phyloP scores from a whole-genome alignment of 2,888 invertebrate genomes.

The Lypha dubia region DNA sequence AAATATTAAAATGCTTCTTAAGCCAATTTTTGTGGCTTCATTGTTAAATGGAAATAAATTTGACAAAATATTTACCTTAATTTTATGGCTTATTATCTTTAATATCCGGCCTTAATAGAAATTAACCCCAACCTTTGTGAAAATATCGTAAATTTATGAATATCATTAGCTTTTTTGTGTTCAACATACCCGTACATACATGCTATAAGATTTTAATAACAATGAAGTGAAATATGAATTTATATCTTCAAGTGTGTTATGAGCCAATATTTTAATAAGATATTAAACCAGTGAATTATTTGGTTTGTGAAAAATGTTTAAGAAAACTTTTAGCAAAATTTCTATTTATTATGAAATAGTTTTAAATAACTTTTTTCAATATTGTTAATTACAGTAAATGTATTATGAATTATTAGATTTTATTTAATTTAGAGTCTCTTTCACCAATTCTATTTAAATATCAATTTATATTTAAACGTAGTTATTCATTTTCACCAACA shows the following conservation, averaged over 20 bases:
- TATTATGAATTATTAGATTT: neutral
- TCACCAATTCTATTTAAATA: no score
- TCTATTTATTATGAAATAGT: no score
- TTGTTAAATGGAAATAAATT: conserved; percentile 11
- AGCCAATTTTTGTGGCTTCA: conserved; percentile 19
- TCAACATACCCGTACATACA: neutral
- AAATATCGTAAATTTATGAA: conserved; percentile 49
- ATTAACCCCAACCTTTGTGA: conserved; percentile 14
- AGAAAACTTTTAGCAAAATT: neutral
- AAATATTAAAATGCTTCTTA: neutral
- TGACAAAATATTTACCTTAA: conserved; percentile 66
- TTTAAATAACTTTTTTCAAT: no score
- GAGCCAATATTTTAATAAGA: conserved; percentile 1
- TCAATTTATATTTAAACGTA: no score
- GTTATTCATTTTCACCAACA: no score
- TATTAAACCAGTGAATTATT: conserved; percentile 32
- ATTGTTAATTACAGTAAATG: no score
- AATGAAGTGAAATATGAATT: conserved; percentile 49
- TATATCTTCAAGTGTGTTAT: conserved; percentile 22
- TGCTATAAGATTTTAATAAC: conserved; percentile 51
- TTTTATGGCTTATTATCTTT: conserved; percentile 68
- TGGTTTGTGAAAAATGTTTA: neutral
- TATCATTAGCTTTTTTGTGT: conserved; percentile 54
- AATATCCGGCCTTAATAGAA: conserved; percentile 5
- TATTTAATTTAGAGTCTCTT: no score